These are phyloP conservation scores for Picus viridis DNA, from an alignment of 2,797 vertebrate species.

Conservation along the genomic window DNA sequence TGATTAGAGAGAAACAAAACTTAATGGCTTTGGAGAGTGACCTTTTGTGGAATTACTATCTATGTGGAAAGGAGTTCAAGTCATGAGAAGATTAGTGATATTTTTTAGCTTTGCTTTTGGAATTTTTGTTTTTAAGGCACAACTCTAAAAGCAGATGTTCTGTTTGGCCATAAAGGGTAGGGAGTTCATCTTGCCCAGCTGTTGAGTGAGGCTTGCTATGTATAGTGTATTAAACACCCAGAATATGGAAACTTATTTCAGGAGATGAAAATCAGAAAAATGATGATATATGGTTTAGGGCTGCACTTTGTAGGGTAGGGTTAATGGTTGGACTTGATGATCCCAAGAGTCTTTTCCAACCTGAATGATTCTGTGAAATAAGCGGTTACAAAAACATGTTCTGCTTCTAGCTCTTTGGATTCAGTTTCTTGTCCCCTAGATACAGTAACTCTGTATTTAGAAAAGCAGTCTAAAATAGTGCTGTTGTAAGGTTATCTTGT, in stretches of 20 bases:
- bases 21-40: not conserved
- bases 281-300: no score
- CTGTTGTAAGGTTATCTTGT: not conserved
- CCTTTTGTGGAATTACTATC: not conserved
- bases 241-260: not conserved
- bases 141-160: constrained; percentile 32
- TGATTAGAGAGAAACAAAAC: constrained; percentile 1
- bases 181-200: not conserved
- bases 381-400: not conserved
- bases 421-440: not conserved
- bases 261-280: not conserved
- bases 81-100: not conserved
- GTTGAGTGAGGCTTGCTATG: not conserved
- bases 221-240: not conserved
- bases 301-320: no score
- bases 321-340: no score
- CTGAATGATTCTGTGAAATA: not conserved
- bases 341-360: no score
- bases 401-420: not conserved
- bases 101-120: constrained; percentile 1
- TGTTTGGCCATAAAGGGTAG: not conserved
- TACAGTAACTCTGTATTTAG: not conserved
- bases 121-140: constrained; percentile 25
- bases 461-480: not conserved
- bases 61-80: not conserved